A percentile compares a stretch with the other conserved stretches of the same genome.
Evolutionary conservation across 1,140 invertebrate genomes (phyloP).

Genomic region (Dicyema japonicum): DNA sequence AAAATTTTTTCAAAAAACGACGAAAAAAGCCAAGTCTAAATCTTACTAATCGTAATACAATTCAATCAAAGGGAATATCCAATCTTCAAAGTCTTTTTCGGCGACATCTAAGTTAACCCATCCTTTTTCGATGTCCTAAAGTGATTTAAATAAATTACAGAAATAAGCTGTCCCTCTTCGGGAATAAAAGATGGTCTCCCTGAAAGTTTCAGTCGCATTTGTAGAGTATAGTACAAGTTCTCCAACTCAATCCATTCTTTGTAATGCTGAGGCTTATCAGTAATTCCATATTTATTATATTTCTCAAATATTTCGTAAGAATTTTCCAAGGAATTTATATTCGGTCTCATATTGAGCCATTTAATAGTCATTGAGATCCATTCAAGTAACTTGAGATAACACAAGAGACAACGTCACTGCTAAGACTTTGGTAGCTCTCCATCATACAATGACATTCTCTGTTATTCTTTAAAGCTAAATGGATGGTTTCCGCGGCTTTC

Average conservation of each 20-base stretch:
- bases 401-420: too few relatives aligned
- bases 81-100: too few relatives aligned
- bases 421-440: constrained; percentile 69
- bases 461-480: constrained; percentile 60
- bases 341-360: constrained; percentile 57
- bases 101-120: too few relatives aligned
- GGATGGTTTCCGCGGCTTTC: constrained; percentile 90
- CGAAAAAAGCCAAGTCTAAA: too few relatives aligned
- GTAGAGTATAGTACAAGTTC: constrained; percentile 89
- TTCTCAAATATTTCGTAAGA: constrained; percentile 88
- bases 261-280: constrained; percentile 86
- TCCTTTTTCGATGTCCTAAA: constrained; percentile 74
- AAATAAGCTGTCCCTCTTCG: constrained; percentile 88
- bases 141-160: constrained; percentile 89
- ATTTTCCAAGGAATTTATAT: constrained; percentile 71
- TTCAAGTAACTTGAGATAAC: too few relatives aligned
- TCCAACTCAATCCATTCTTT: constrained; percentile 89
- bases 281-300: constrained; percentile 78
- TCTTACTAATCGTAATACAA: too few relatives aligned
- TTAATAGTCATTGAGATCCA: constrained; percentile 88
- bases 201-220: constrained; percentile 67
- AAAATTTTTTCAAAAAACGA: too few relatives aligned
- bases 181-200: constrained; percentile 92
- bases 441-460: constrained; percentile 89
- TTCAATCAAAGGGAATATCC: too few relatives aligned